Conservation (phyloP, 2,888 invertebrate species). For the Acronicta alni region DNA sequence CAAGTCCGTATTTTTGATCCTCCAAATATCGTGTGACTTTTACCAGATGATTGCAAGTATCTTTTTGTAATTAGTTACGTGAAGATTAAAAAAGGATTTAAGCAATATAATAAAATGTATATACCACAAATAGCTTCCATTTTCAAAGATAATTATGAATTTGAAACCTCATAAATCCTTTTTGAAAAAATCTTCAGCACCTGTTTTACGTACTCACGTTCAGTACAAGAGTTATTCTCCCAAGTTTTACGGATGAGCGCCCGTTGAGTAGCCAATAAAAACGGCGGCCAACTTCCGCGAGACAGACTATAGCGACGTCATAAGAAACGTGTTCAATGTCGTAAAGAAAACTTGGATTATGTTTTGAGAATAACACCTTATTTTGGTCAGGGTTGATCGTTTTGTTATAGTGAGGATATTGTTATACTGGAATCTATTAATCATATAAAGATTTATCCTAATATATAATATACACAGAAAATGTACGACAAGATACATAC, state of each 20-base stretch:
- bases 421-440: no score
- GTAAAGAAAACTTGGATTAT: conserved; percentile 51
- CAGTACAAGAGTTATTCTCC: conserved; percentile 42
- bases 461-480: no score
- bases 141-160: no score
- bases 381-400: conserved; percentile 23
- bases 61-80: no score
- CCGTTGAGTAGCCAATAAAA: conserved; percentile 51
- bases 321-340: conserved; percentile 49
- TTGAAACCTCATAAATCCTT: not conserved
- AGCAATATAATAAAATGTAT: no score
- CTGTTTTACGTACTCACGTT: conserved; percentile 37
- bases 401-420: conserved; percentile 20
- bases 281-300: conserved; percentile 48
- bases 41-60: no score
- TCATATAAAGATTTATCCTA: no score
- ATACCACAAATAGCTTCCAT: no score
- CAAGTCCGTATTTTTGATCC: no score
- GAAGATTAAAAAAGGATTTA: no score
- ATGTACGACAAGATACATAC: no score
- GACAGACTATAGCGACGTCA: conserved; percentile 35
- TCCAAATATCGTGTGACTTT: no score
- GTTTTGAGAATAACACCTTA: conserved; percentile 38
- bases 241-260: conserved; percentile 50
- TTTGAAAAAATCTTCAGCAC: conserved; percentile 7